Base-by-base conservation (phyloP, 2,797 vertebrate species). In the Premnoplex brunnescens region DNA sequence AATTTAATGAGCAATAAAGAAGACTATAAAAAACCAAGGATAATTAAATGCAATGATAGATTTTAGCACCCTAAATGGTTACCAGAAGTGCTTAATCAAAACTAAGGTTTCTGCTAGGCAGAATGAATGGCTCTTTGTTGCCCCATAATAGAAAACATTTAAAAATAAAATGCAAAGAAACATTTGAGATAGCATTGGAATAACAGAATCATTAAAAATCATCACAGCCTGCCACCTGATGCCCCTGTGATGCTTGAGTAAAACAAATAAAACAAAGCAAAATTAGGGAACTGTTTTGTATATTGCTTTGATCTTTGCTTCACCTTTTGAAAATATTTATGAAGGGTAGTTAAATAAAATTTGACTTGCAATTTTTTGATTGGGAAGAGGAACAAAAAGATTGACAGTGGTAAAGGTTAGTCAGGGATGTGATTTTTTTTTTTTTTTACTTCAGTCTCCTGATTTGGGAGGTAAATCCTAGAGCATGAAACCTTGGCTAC, bases 41-140 rank as follows among this genome's bases (percentile, higher is more conserved):
- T 97, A 96, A 96, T 95, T 96, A 96, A 95, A 95, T 96, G 88
- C 83, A 96, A 94, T 85, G 84, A 95, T 92, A 92, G 93, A 82
- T 88, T 95, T 96, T 96, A 96, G 80, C 93, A 91, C 88, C 91
- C 85, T 89, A 91, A 95, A 94, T 91, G 72, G 76, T 94, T 96
- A 96, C 93, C 80, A 96, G 71, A 91, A 95, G 94, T 60, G 56
- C 89, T 95, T 91, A 95, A 88, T 96, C 96, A 93, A 95, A 95
- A 94, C 77, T 92, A 82, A 95, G 85, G 81, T 91, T 96, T 94
- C 58, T 66, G 20, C 75, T 88, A 81, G 85, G 86, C 78, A 82
- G 75, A 80, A 91, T 67, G 51, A 96, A 81, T 92, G 78, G 79
- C 69, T 94, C 91, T 96, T 96, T 96, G 94, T 95, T 95, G 89